A percentile compares a stretch with the other conserved stretches of the same genome.
Conservation (phyloP, 2,113 vertebrate species). For the Shinisaurus crocodilurus region DNA sequence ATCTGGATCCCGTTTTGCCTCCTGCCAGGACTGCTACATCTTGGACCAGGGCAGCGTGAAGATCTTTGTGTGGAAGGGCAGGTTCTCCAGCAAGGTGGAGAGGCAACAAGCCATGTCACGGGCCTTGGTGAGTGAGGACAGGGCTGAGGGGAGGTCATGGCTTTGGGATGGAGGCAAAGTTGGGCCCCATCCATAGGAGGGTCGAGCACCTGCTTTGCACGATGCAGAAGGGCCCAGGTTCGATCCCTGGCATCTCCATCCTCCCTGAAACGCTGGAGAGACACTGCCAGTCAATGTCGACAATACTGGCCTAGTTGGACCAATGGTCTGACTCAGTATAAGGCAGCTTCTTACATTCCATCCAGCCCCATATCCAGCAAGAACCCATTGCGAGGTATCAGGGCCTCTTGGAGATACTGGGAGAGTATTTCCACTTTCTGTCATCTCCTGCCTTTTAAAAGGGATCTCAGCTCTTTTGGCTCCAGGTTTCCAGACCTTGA, state of each 20-base stretch:
- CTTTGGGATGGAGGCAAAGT: neutral
- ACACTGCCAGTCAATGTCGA: too few relatives aligned
- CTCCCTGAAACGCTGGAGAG: too few relatives aligned
- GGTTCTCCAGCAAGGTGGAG: slow-evolving; percentile 79
- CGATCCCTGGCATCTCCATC: too few relatives aligned
- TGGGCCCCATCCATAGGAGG: too few relatives aligned
- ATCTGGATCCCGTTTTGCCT: neutral
- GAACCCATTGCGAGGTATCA: neutral
- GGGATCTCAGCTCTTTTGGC: neutral
- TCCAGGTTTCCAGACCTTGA: neutral
- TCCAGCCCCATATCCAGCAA: neutral
- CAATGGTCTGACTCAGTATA: too few relatives aligned
- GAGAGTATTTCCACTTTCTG: neutral
- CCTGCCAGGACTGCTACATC: slow-evolving; percentile 86
- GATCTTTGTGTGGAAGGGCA: slow-evolving; percentile 90
- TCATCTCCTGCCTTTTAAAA: neutral
- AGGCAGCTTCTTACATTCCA: too few relatives aligned
- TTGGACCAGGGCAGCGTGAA: slow-evolving; percentile 85
- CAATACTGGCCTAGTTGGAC: too few relatives aligned
- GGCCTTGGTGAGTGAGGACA: slow-evolving; percentile 71
- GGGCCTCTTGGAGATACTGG: neutral
- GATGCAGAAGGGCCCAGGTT: too few relatives aligned
- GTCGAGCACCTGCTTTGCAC: too few relatives aligned
- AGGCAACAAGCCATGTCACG: slow-evolving; percentile 78
- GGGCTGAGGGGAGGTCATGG: neutral